Conservation (phyloP, 2,888 invertebrate species). For the Lydus trimaculatus region DNA sequence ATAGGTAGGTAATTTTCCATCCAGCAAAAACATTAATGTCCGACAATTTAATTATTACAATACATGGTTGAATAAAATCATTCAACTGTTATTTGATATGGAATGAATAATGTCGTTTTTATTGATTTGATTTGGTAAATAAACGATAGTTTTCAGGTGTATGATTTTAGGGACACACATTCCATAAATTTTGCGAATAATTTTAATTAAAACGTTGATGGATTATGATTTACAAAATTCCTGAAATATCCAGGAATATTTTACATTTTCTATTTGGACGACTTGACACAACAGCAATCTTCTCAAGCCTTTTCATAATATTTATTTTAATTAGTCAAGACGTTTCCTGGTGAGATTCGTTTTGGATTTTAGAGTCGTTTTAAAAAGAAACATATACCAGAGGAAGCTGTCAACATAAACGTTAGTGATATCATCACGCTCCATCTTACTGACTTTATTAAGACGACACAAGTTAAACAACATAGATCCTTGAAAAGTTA, state of each 20-base stretch:
- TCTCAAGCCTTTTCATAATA: not conserved
- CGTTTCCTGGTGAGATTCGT: not conserved
- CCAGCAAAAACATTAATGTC: not conserved
- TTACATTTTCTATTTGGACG: not conserved
- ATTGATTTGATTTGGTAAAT: not conserved
- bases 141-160: too few relatives aligned
- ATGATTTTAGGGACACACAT: too few relatives aligned
- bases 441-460: conserved; percentile 44
- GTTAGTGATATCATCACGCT: conserved; percentile 39
- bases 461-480: conserved; percentile 37
- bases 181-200: too few relatives aligned
- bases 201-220: too few relatives aligned
- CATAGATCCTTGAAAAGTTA: conserved; percentile 13
- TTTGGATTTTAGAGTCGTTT: not conserved
- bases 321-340: not conserved
- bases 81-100: not conserved
- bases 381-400: conserved; percentile 14
- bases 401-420: conserved; percentile 34
- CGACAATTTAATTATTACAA: conserved; percentile 1
- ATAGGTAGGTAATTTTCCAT: not conserved
- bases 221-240: too few relatives aligned
- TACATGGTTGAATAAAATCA: not conserved
- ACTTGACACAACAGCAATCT: too few relatives aligned
- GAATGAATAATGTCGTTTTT: not conserved
- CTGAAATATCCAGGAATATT: not conserved